Evolutionary conservation across 2,888 invertebrate genomes (phyloP), one percentile per base, ranked within the genome.

Genomic region (Ptilodon capucinus): DNA sequence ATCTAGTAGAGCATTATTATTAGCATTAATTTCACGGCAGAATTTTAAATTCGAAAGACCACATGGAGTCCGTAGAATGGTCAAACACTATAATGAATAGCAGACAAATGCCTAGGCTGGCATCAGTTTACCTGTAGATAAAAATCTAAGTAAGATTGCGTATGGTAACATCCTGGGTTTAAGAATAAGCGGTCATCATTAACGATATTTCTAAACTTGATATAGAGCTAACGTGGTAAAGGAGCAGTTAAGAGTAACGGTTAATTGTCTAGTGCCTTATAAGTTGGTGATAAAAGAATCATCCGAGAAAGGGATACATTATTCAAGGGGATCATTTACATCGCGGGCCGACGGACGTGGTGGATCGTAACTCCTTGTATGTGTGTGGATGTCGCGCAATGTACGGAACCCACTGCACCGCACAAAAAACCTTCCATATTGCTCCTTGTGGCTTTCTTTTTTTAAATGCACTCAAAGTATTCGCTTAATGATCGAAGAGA

Each of bases 311-410:
- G 89, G 88, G 81, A 86, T 84, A 86, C 86, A 88, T 88, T 87
- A 88, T 87, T 86, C 86, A 86, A 85, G 80, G 81, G 82, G 89
- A 90, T 87, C 89, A 87, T 90, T 89, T 89, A 88, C 90, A 89
- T 89, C 83, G 86, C 77, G 56, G 71, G 60, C 79, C 77, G 64
- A 75, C 76, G 77, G 79, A 84, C 83, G 84, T 75, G 84, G 81
- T 66, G 84, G 84, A 77, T 74, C 70, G 83, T 80, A 77, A 66
- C 78, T 79, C 89, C 90, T 74, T 89, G 82, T 90, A 84, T 63
- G 90, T 82, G 73, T 71, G 60, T 53, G 57, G 62, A 62, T 47
- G 80, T 79, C 81, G 77, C 82, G 86, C n/a, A n/a, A n/a, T n/a
- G n/a, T 79, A 61, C 69, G 81, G 86, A 74, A 74, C 76, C 76